Evolutionary conservation across 2,113 vertebrate species (phyloP).

Genomic region (Trichomycterus rosablanca): DNA sequence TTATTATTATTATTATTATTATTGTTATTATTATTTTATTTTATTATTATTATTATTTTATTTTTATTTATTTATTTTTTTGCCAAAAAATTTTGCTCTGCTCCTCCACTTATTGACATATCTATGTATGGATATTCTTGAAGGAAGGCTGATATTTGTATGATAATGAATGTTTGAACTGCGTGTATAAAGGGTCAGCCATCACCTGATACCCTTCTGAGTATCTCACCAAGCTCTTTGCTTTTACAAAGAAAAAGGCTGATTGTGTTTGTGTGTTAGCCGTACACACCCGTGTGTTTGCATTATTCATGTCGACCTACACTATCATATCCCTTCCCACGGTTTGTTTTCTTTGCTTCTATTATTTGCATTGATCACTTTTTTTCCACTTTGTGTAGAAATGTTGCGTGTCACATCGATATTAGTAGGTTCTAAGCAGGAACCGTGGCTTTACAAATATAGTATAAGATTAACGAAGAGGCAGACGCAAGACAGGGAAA

Average conservation of each 20-base stretch:
- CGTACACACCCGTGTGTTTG: conserved; percentile 31
- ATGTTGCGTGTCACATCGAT: conserved; percentile 1
- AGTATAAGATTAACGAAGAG: no score
- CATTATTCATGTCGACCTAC: conserved; percentile 38
- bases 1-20: no score
- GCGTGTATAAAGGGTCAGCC: conserved; percentile 38
- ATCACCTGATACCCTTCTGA: conserved; percentile 38
- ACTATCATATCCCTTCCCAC: conserved; percentile 13
- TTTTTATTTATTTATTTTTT: neutral
- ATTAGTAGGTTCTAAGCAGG: conserved; percentile 1
- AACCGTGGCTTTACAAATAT: neutral
- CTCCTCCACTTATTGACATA: conserved; percentile 42
- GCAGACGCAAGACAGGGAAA: no score
- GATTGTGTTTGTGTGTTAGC: conserved; percentile 43
- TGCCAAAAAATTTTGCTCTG: conserved; percentile 21
- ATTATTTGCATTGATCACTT: conserved; percentile 21
- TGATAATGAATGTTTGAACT: conserved; percentile 44
- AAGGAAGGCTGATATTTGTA: conserved; percentile 40
- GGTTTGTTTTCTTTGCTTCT: conserved; percentile 17
- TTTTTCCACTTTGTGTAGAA: neutral
- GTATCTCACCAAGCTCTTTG: conserved; percentile 36
- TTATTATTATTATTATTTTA: no score
- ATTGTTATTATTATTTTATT: no score
- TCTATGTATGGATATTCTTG: conserved; percentile 36
- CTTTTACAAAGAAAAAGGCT: conserved; percentile 39